These are phyloP conservation scores for Melinaea marsaeus DNA, from an alignment of 2,888 invertebrate species.

Conservation along the genomic window DNA sequence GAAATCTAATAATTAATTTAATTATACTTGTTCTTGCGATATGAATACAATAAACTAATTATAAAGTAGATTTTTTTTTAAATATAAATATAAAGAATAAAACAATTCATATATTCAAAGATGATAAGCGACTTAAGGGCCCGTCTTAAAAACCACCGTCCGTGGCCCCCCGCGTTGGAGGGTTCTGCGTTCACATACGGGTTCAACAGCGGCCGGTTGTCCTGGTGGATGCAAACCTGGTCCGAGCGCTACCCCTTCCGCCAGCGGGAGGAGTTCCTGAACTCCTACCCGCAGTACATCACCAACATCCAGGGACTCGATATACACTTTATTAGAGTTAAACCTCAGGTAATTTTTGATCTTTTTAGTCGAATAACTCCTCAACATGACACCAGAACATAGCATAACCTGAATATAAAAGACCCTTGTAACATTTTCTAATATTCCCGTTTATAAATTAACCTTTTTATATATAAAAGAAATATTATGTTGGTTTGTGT, in stretches of 20 bases:
- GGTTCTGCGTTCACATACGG: slow-evolving; percentile 85
- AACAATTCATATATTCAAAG: slow-evolving; percentile 16
- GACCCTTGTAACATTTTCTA: too few species aligned
- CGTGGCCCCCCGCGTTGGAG: slow-evolving; percentile 73
- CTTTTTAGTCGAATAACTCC: not conserved
- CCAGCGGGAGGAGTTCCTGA: slow-evolving; percentile 81
- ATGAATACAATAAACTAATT: too few species aligned
- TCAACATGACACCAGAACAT: too few species aligned
- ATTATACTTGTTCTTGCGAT: too few species aligned
- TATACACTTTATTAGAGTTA: slow-evolving; percentile 82
- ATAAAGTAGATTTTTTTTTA: too few species aligned
- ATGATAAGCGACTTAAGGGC: slow-evolving; percentile 33
- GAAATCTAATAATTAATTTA: too few species aligned
- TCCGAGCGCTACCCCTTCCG: slow-evolving; percentile 81
- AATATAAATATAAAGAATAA: too few species aligned
- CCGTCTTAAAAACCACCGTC: slow-evolving; percentile 30
- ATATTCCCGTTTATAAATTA: too few species aligned
- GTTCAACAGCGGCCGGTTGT: slow-evolving; percentile 82
- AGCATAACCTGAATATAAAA: too few species aligned
- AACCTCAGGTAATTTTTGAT: slow-evolving; percentile 59
- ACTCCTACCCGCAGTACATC: slow-evolving; percentile 77
- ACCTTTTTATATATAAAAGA: too few species aligned
- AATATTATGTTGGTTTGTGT: too few species aligned
- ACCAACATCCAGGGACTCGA: slow-evolving; percentile 79
- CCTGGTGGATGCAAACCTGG: slow-evolving; percentile 86